Evolutionary conservation across 2,797 vertebrate genomes (phyloP).

Genomic region (Scolopax bukidnonensis): DNA sequence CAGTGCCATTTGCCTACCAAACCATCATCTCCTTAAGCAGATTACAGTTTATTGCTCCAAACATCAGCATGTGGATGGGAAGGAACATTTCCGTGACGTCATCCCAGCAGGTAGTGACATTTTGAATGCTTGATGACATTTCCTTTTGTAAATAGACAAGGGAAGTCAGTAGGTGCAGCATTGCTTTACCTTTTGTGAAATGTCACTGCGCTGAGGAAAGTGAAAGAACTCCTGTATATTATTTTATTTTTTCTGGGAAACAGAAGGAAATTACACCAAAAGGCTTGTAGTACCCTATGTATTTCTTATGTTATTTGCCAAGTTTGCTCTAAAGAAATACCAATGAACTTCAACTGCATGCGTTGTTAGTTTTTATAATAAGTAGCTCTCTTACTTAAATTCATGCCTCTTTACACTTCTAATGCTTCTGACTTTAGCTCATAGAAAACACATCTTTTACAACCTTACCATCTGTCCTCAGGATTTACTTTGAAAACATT

Average conservation of each 20-base stretch:
- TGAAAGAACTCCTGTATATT: constrained; percentile 15
- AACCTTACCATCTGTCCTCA: neutral
- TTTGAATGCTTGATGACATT: constrained; percentile 78
- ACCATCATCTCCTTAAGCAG: constrained; percentile 49
- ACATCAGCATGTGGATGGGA: constrained; percentile 20
- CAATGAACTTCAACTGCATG: neutral
- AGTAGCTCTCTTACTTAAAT: constrained; percentile 34
- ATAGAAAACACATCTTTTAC: neutral
- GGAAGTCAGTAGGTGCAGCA: constrained; percentile 59
- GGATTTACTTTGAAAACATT: neutral
- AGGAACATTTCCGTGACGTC: constrained; percentile 42
- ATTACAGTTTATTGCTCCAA: constrained; percentile 41
- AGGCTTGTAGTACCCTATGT: neutral
- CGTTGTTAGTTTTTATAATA: constrained; percentile 24
- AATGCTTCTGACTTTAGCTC: neutral
- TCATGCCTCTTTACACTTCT: neutral
- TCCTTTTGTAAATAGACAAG: constrained; percentile 73
- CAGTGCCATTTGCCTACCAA: constrained; percentile 49
- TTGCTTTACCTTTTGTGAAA: constrained; percentile 70
- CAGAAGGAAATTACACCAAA: constrained; percentile 20
- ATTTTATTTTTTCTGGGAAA: constrained; percentile 50
- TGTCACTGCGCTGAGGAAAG: constrained; percentile 67
- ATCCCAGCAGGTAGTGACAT: constrained; percentile 72
- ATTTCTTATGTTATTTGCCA: neutral
- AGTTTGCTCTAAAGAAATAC: constrained; percentile 23